Evolutionary conservation across 2,888 invertebrate species (phyloP).

Genomic region (Acleris laterana): DNA sequence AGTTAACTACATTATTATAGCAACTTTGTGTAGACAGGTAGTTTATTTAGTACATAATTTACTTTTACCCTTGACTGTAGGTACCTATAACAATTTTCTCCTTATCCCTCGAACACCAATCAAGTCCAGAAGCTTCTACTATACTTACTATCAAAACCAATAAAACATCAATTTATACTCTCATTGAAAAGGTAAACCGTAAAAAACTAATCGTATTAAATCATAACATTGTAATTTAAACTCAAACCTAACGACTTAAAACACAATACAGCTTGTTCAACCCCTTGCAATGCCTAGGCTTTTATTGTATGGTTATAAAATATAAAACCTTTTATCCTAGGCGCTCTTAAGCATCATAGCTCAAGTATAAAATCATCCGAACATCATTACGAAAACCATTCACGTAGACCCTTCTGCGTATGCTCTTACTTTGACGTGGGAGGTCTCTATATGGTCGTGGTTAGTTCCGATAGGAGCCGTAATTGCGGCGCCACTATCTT

Average conservation of each 20-base stretch:
- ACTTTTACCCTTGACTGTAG: too few relatives aligned
- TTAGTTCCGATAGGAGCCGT: conserved; percentile 51
- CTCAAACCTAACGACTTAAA: not conserved
- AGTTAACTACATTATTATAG: too few relatives aligned
- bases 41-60: too few relatives aligned
- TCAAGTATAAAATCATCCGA: conserved; percentile 55
- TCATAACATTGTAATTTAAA: not conserved
- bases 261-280: conserved; percentile 4
- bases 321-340: conserved; percentile 57
- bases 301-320: conserved; percentile 48
- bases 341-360: conserved; percentile 47
- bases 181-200: conserved; percentile 7
- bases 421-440: conserved; percentile 20
- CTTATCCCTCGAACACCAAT: too few relatives aligned
- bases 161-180: not conserved
- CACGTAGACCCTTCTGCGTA: conserved; percentile 39
- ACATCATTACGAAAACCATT: conserved; percentile 44
- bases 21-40: too few relatives aligned
- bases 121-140: too few relatives aligned
- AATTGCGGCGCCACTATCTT: conserved; percentile 55
- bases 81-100: too few relatives aligned
- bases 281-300: conserved; percentile 21
- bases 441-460: conserved; percentile 41
- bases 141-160: not conserved
- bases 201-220: conserved; percentile 15